Percentiles rank a stretch among this genome's conserved stretches.
Conservation (phyloP, 2,888 invertebrate genomes). For the Archips xylosteana region DNA sequence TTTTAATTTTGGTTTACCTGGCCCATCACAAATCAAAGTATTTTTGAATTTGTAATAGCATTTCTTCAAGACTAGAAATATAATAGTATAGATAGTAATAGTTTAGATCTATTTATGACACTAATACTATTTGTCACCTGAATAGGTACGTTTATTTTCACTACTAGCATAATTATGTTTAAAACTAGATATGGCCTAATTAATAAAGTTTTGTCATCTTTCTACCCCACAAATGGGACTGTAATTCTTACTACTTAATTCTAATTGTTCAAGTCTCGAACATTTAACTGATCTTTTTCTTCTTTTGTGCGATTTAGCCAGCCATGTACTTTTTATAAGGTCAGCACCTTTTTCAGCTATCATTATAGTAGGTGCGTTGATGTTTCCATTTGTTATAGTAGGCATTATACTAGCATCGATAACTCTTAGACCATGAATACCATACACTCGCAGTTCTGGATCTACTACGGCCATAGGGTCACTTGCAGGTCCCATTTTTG, state of each 20-base stretch:
- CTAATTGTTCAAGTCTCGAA: conserved; percentile 55
- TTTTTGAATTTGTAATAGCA: background rate
- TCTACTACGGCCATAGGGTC: conserved; percentile 94
- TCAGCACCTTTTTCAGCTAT: conserved; percentile 95
- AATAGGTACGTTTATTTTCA: conserved; percentile 50
- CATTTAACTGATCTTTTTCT: conserved; percentile 63
- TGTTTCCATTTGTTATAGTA: conserved; percentile 93
- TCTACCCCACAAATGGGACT: conserved; percentile 56
- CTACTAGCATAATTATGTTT: conserved; percentile 39
- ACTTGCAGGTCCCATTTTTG: conserved; percentile 92
- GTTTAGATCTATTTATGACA: background rate
- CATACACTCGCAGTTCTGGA: conserved; percentile 90
- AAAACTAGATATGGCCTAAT: conserved; percentile 50
- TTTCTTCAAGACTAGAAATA: conserved; percentile 45
- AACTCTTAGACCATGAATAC: conserved; percentile 91
- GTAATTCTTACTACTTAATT: conserved; percentile 45
- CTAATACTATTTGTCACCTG: conserved; percentile 26
- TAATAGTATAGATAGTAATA: conserved; percentile 7
- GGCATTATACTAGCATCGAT: conserved; percentile 97
- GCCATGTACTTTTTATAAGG: conserved; percentile 91
- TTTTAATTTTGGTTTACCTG: background rate
- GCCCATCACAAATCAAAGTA: background rate
- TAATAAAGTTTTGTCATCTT: conserved; percentile 62
- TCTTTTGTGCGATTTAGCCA: conserved; percentile 60
- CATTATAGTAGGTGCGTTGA: conserved; percentile 95